These are phyloP conservation scores for Sternotherus odoratus DNA, from an alignment of 2,797 vertebrate species.

Conservation along the genomic window DNA sequence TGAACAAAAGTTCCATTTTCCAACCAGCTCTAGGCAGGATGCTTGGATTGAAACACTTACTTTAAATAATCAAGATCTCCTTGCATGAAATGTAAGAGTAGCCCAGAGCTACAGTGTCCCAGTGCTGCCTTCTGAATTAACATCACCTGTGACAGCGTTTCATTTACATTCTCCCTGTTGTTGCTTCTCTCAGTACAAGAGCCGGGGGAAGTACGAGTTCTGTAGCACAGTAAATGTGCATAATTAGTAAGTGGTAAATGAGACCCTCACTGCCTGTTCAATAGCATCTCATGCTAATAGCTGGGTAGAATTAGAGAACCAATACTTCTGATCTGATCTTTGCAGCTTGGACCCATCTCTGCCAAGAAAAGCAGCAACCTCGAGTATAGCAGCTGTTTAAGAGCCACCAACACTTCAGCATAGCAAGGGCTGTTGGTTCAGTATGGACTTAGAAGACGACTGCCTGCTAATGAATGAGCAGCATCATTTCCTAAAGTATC, in stretches of 20 bases:
- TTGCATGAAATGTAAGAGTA: slow-evolving; percentile 31
- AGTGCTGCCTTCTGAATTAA: neutral
- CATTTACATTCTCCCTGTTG: neutral
- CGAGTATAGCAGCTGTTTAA: neutral
- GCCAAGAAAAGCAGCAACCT: neutral
- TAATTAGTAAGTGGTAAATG: neutral
- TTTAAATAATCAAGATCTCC: slow-evolving; percentile 12
- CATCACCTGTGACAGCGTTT: neutral
- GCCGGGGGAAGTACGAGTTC: neutral
- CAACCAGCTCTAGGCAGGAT: neutral
- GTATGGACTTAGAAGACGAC: slow-evolving; percentile 21
- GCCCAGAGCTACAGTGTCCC: slow-evolving; percentile 22
- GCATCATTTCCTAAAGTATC: slow-evolving; percentile 8
- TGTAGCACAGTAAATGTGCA: slow-evolving; percentile 9
- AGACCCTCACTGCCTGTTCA: slow-evolving; percentile 34
- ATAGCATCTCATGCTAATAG: slow-evolving; percentile 33
- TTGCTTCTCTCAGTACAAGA: neutral
- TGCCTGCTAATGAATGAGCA: neutral
- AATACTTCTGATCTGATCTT: slow-evolving; percentile 56
- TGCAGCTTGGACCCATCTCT: neutral
- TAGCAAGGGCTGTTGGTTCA: neutral
- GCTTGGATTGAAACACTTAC: neutral
- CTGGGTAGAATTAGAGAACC: slow-evolving; percentile 40
- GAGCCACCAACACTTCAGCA: rapidly evolving
- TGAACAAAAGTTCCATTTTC: neutral